Evolutionary conservation across 2,113 vertebrate species (phyloP).

Genomic region (Taurulus bubalis): DNA sequence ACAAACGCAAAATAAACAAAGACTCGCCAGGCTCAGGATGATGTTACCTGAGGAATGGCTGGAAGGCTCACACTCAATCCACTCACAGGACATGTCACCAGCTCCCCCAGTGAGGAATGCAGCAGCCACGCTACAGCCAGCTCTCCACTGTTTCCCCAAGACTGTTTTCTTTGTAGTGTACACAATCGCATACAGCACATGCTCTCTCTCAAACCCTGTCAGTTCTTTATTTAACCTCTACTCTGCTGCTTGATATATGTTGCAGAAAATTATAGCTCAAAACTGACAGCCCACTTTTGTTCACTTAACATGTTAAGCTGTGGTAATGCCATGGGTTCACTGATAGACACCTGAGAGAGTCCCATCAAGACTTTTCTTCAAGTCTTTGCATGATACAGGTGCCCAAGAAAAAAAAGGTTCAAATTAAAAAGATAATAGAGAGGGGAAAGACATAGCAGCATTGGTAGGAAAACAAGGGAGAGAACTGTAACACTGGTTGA

Average conservation of each 20-base stretch:
- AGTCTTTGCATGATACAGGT: slow-evolving; percentile 1
- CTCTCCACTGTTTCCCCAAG: slow-evolving; percentile 44
- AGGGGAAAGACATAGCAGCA: slow-evolving; percentile 15
- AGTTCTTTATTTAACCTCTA: slow-evolving; percentile 43
- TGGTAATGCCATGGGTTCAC: slow-evolving; percentile 39
- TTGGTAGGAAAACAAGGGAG: neutral
- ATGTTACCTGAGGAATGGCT: slow-evolving; percentile 74
- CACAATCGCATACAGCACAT: slow-evolving; percentile 9
- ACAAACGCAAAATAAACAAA: slow-evolving; percentile 65
- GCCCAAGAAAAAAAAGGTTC: neutral
- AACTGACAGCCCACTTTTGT: slow-evolving; percentile 55
- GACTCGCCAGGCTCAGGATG: slow-evolving; percentile 53
- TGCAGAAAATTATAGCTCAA: slow-evolving; percentile 40
- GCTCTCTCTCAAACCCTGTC: slow-evolving; percentile 33
- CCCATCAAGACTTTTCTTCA: slow-evolving; percentile 18
- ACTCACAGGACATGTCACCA: slow-evolving; percentile 62
- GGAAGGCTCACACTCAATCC: slow-evolving; percentile 54
- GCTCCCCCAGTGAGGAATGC: slow-evolving; percentile 53
- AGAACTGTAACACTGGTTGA: slow-evolving; percentile 1
- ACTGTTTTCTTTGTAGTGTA: slow-evolving; percentile 42
- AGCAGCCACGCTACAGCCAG: slow-evolving; percentile 31
- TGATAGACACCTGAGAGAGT: slow-evolving; percentile 55
- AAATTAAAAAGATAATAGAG: neutral
- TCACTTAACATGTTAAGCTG: slow-evolving; percentile 54
- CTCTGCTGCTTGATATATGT: slow-evolving; percentile 27